A percentile compares a stretch with the other conserved stretches of the same genome.
These are phyloP conservation scores for Halcyon malimbica DNA, from an alignment of 2,113 vertebrate species.

Conservation along the genomic window DNA sequence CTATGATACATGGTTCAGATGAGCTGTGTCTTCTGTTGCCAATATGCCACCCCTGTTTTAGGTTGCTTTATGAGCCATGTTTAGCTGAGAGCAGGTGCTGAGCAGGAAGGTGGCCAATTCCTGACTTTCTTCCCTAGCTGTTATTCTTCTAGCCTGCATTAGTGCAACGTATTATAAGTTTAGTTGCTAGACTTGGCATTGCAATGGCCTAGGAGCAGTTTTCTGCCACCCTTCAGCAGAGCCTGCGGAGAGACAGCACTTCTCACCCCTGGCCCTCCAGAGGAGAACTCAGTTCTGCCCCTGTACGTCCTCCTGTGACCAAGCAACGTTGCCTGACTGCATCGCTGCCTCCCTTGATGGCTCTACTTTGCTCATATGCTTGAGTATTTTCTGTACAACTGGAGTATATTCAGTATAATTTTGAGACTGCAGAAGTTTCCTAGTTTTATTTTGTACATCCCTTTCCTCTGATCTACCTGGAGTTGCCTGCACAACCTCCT, in stretches of 20 bases:
- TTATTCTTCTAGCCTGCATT: not conserved
- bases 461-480: not conserved
- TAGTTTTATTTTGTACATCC: not conserved
- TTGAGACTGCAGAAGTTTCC: not conserved
- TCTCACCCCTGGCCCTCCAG: not conserved
- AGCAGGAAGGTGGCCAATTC: not conserved
- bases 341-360: accelerated
- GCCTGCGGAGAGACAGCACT: accelerated
- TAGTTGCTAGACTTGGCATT: not conserved
- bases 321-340: not conserved
- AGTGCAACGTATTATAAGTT: not conserved
- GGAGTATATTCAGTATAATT: not conserved
- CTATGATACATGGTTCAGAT: not conserved
- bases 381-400: not conserved
- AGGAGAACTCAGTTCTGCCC: not conserved
- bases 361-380: not conserved
- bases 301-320: accelerated
- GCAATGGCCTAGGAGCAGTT: not conserved
- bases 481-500: not conserved
- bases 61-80: no score
- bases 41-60: not conserved
- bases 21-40: not conserved
- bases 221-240: not conserved
- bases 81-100: not conserved
- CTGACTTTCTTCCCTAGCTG: not conserved